Conservation (phyloP, 1,140 invertebrate species). For the Forficula auricularia region DNA sequence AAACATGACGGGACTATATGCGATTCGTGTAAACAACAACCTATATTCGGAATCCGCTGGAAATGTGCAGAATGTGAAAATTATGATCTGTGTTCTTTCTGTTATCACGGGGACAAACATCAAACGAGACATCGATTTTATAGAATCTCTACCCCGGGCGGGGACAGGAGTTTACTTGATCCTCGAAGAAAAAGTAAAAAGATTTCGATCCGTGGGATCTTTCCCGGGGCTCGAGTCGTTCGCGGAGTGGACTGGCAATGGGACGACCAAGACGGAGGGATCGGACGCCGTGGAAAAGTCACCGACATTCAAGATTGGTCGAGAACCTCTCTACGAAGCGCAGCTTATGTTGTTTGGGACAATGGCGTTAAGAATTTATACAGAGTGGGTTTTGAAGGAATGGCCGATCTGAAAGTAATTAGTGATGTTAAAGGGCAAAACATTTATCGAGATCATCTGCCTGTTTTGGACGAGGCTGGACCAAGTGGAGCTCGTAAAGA, state of each 20-base stretch:
- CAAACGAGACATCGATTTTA: constrained; percentile 85
- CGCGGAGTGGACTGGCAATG: constrained; percentile 93
- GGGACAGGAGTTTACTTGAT: constrained; percentile 54
- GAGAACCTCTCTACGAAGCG: constrained; percentile 80
- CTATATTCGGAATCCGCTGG: constrained; percentile 95
- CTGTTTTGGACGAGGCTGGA: constrained; percentile 77
- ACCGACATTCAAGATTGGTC: constrained; percentile 98
- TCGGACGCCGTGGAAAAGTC: constrained; percentile 81
- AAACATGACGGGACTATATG: constrained; percentile 97
- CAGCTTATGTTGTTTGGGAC: constrained; percentile 97
- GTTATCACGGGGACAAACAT: constrained; percentile 94
- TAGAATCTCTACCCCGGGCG: constrained; percentile 67
- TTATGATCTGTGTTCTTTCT: constrained; percentile 91
- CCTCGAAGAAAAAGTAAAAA: constrained; percentile 87
- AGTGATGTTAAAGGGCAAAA: constrained; percentile 93
- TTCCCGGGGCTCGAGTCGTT: constrained; percentile 76
- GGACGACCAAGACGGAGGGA: constrained; percentile 94
- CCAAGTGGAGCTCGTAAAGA: constrained; percentile 50
- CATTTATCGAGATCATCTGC: constrained; percentile 89
- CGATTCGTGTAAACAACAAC: constrained; percentile 86
- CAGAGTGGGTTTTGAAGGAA: constrained; percentile 92
- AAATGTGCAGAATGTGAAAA: constrained; percentile 94
- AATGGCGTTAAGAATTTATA: constrained; percentile 95
- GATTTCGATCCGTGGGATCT: constrained; percentile 80
- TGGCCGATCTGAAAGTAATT: constrained; percentile 93